Percentiles rank a stretch among this genome's conserved stretches.
These are phyloP conservation scores for Pardosa pseudoannulata DNA, from an alignment of 2,888 invertebrate species.

Conservation along the genomic window DNA sequence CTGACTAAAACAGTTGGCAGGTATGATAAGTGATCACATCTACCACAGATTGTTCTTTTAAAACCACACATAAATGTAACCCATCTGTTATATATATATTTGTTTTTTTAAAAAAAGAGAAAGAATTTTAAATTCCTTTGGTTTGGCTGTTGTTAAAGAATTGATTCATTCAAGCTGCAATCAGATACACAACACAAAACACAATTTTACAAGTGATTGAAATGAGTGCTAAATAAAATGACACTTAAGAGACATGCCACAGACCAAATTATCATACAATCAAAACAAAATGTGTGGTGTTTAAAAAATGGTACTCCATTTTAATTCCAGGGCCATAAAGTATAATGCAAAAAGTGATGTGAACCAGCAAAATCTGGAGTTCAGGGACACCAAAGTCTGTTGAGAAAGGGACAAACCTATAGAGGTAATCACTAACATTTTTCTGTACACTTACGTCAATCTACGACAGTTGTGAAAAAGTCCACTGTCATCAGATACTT, in stretches of 20 bases:
- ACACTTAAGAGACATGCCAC: background rate
- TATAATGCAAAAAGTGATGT: conserved; percentile 58
- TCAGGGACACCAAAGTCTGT: conserved; percentile 60
- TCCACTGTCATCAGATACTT: conserved; percentile 54
- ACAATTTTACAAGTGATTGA: background rate
- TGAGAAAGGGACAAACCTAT: conserved; percentile 50
- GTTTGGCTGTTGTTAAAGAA: background rate
- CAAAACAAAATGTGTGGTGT: background rate
- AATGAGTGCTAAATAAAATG: background rate
- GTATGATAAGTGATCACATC: no score
- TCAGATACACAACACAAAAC: background rate
- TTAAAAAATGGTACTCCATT: conserved; percentile 14
- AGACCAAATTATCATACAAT: background rate
- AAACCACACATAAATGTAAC: background rate
- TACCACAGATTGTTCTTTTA: background rate
- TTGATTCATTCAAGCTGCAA: background rate
- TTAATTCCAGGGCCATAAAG: background rate
- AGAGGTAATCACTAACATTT: conserved; percentile 67
- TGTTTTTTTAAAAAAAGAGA: background rate
- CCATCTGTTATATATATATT: no score
- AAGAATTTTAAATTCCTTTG: background rate
- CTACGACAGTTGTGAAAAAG: conserved; percentile 46
- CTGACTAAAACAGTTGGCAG: no score
- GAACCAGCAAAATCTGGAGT: conserved; percentile 48
- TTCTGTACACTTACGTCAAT: conserved; percentile 69